Base-by-base conservation (phyloP, 1,140 invertebrate genomes). In the Choristoneura fumiferana region DNA sequence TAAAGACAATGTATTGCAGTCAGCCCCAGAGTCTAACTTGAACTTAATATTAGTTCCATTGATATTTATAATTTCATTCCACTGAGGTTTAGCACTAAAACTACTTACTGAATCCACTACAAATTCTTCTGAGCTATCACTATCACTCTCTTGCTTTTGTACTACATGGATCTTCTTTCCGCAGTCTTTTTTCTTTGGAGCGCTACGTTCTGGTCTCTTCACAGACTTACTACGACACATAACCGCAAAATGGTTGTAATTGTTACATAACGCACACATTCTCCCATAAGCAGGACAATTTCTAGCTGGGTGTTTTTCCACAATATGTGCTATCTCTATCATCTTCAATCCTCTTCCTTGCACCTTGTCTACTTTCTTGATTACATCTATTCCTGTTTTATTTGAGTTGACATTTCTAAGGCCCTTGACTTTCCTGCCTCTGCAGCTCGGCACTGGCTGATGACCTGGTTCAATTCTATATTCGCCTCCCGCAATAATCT, bases 51-150 rank as follows among this genome's bases (percentile, higher is more conserved):
- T 13, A 14, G 8, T 14, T 14, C 38, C 38, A 2, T 40, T 13
- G 8, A 40, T 14, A 40, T 8, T 13, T 40, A 40, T 40, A 14
- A 8, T n/a, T 8, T 15, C 38, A 6, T 13, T 13, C 38, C 38
- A 40, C 10, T 40, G 38, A 6, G 14, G 14, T n/a, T 14, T 40
- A 12, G n/a, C n/a, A 1, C 12, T 8, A 29, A 29, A 29, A 1
- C 38, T 15, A 40, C 38, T 40, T 40, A 40, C 38, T 8, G 38
- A 40, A 14, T 40, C 38, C 15, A 40, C 38, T 4, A 40, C 38
- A 40, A 40, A 40, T 1, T 40, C 38, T 8, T 40, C 38, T 0
- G 38, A 40, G 15, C 38, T 40, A n/a, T n/a, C n/a, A 14, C 38
- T 13, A 13, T 40, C 38, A 14, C 14, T 40, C 4, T 40, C 38